These are phyloP conservation scores for Nesospiza acunhae DNA, from an alignment of 2,113 vertebrate species.

Conservation along the genomic window DNA sequence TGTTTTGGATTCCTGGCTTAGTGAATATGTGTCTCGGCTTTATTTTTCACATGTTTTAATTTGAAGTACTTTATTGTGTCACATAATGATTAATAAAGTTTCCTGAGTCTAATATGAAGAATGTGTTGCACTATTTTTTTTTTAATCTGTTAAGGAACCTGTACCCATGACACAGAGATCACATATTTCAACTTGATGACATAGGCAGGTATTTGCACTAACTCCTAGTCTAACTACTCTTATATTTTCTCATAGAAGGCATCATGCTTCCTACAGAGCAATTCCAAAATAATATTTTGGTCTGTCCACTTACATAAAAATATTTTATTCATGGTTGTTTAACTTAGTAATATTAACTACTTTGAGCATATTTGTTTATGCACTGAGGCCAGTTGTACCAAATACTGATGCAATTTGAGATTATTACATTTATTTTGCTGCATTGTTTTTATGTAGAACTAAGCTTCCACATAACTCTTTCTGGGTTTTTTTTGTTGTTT, in stretches of 20 bases:
- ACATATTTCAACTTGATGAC: neutral
- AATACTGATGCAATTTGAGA: neutral
- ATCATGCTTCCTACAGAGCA: neutral
- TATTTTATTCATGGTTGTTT: constrained; percentile 12
- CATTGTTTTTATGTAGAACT: neutral
- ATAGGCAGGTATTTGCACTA: neutral
- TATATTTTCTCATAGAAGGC: neutral
- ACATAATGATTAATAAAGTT: neutral
- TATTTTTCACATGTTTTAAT: neutral
- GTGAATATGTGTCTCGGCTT: neutral
- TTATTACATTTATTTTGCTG: neutral
- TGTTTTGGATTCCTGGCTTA: neutral
- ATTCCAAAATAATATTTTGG: neutral
- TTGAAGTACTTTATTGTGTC: neutral
- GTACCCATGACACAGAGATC: neutral
- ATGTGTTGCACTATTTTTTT: neutral
- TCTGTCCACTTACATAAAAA: constrained; percentile 3
- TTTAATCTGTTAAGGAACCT: neutral
- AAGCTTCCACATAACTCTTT: neutral
- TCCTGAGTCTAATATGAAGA: neutral
- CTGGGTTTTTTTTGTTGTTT: too few relatives aligned
- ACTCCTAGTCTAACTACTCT: neutral
- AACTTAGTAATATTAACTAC: neutral
- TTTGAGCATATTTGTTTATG: constrained; percentile 1
- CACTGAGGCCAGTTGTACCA: neutral